Conservation (phyloP, 2,888 invertebrate genomes). For the Rhingia campestris region DNA sequence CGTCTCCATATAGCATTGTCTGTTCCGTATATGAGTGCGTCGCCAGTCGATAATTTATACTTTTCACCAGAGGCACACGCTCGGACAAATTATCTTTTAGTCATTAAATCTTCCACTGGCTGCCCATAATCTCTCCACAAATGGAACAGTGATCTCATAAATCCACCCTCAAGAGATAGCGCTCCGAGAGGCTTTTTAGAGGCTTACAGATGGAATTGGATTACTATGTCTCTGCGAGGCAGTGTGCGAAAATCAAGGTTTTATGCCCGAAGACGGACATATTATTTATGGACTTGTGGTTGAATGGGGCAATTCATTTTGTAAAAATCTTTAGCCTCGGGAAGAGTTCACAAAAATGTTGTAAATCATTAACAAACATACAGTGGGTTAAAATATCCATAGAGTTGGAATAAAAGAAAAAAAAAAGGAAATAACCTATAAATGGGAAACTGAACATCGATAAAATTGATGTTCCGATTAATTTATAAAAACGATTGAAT, state of each 20-base stretch:
- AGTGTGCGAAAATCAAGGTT: conserved; percentile 48
- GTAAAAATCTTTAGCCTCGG: conserved; percentile 10
- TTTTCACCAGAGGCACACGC: conserved; percentile 70
- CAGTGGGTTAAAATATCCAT: too few relatives aligned
- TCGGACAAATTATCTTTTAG: conserved; percentile 64
- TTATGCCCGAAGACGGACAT: conserved; percentile 31
- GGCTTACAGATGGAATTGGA: conserved; percentile 19
- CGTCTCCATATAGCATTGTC: conserved; percentile 17
- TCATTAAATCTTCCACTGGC: conserved; percentile 56
- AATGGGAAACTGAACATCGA: too few relatives aligned
- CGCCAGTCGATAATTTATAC: conserved; percentile 49
- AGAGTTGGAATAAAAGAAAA: too few relatives aligned
- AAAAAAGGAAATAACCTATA: too few relatives aligned
- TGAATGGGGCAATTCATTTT: conserved; percentile 24
- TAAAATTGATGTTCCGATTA: too few relatives aligned
- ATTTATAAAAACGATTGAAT: too few relatives aligned
- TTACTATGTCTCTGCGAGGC: conserved; percentile 17
- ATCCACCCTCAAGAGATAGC: conserved; percentile 44
- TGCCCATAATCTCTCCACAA: conserved; percentile 59
- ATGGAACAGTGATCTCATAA: conserved; percentile 68
- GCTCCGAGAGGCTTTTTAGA: neutral
- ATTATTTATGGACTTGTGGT: conserved; percentile 44
- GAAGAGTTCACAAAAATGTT: conserved; percentile 11
- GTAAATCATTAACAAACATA: conserved; percentile 18
- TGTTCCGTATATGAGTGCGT: neutral